Evolutionary conservation across 2,888 invertebrate genomes (phyloP).

Genomic region (Hemistola chrysoprasaria): DNA sequence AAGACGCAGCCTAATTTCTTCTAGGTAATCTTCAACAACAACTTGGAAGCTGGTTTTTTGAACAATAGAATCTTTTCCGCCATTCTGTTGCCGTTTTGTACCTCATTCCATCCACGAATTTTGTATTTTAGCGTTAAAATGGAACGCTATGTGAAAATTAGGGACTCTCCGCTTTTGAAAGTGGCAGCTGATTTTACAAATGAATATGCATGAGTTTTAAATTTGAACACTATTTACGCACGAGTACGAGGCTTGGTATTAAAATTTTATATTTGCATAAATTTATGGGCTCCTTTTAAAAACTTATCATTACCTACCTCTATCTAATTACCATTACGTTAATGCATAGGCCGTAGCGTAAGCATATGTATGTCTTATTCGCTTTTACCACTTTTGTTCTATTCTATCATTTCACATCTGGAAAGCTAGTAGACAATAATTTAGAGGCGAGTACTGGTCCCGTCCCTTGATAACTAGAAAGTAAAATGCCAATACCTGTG

Average conservation of each 20-base stretch:
- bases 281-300: conserved; percentile 2
- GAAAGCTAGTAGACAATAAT: no score
- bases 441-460: no score
- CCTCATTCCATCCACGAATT: conserved; percentile 26
- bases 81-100: conserved; percentile 25
- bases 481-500: no score
- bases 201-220: conserved; percentile 44
- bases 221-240: conserved; percentile 40
- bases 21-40: conserved; percentile 2
- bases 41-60: conserved; percentile 9
- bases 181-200: conserved; percentile 41
- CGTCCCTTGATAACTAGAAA: no score
- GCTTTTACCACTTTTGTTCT: no score
- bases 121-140: conserved; percentile 26
- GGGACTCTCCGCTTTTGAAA: conserved; percentile 31
- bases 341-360: no score
- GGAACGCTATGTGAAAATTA: conserved; percentile 33
- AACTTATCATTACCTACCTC: no score
- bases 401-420: no score
- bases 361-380: no score
- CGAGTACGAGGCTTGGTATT: conserved; percentile 37
- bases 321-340: no score
- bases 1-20: no score
- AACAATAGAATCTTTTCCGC: conserved; percentile 13
- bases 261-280: conserved; percentile 16